These are phyloP conservation scores for Penaeus chinensis DNA, from an alignment of 1,140 invertebrate genomes.

Conservation along the genomic window DNA sequence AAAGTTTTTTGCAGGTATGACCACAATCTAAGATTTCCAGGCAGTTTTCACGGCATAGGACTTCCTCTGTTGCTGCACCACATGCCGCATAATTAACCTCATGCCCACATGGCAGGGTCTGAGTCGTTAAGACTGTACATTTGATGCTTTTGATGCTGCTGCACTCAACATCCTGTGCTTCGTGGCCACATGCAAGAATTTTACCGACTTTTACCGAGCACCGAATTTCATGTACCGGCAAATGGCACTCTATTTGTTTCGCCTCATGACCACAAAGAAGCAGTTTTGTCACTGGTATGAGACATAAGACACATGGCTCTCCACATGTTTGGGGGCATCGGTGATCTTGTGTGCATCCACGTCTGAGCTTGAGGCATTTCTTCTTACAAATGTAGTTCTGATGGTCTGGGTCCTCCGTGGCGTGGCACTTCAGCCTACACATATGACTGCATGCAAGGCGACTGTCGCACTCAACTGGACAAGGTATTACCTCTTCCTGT, in stretches of 20 bases:
- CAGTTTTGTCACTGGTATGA: background rate
- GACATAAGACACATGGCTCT: constrained; percentile 6
- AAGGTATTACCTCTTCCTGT: background rate
- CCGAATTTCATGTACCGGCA: no score
- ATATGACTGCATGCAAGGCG: constrained; percentile 38
- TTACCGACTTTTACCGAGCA: background rate
- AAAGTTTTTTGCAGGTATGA: constrained; percentile 46
- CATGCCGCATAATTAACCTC: no score
- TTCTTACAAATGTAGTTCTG: background rate
- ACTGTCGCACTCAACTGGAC: constrained; percentile 21
- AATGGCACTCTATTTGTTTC: no score
- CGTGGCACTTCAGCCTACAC: constrained; percentile 38
- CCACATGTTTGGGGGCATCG: constrained; percentile 18
- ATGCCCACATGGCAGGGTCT: constrained; percentile 33
- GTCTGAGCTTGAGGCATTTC: background rate
- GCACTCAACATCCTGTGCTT: no score
- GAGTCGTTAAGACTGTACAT: constrained; percentile 18
- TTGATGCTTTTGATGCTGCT: no score
- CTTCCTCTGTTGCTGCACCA: no score
- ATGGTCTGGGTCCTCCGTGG: constrained; percentile 33
- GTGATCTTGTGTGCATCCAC: constrained; percentile 30
- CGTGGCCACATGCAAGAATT: no score
- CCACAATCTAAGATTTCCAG: constrained; percentile 51
- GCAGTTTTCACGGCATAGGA: constrained; percentile 53
- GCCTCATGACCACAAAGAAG: constrained; percentile 34